These are phyloP conservation scores for Chamaea fasciata DNA, from an alignment of 2,113 vertebrate species.

Conservation along the genomic window DNA sequence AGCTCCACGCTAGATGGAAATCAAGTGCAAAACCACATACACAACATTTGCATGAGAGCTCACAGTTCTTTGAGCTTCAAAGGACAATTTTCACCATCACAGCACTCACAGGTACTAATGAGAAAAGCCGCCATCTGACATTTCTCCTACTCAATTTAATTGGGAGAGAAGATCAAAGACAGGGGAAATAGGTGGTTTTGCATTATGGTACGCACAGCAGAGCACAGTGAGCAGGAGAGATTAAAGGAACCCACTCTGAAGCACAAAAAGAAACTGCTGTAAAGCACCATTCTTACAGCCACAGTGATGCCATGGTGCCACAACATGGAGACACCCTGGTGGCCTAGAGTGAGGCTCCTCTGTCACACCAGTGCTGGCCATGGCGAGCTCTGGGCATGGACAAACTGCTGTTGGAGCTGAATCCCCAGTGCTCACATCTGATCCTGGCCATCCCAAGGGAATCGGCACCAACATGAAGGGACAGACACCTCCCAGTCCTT, in stretches of 20 bases:
- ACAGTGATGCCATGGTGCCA: not conserved
- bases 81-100: not conserved
- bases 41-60: not conserved
- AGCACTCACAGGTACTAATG: not conserved
- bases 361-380: not conserved
- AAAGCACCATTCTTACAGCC: not conserved
- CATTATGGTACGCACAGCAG: not conserved
- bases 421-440: fast-evolving
- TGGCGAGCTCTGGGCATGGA: fast-evolving
- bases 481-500: not conserved
- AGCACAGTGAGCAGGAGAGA: not conserved
- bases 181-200: not conserved
- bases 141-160: not conserved
- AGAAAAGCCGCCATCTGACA: not conserved
- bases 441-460: not conserved
- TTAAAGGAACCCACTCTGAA: not conserved
- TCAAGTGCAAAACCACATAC: not conserved
- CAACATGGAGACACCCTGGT: not conserved
- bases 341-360: fast-evolving
- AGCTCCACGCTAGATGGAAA: not conserved
- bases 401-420: fast-evolving
- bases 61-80: slow-evolving; percentile 1
- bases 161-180: not conserved
- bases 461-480: not conserved
- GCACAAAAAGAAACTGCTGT: not conserved